A percentile compares a stretch with the other conserved stretches of the same genome.
These are phyloP conservation scores for Tokudaia tokunoshimensis DNA, from an alignment of 2,797 vertebrate species.

Conservation along the genomic window DNA sequence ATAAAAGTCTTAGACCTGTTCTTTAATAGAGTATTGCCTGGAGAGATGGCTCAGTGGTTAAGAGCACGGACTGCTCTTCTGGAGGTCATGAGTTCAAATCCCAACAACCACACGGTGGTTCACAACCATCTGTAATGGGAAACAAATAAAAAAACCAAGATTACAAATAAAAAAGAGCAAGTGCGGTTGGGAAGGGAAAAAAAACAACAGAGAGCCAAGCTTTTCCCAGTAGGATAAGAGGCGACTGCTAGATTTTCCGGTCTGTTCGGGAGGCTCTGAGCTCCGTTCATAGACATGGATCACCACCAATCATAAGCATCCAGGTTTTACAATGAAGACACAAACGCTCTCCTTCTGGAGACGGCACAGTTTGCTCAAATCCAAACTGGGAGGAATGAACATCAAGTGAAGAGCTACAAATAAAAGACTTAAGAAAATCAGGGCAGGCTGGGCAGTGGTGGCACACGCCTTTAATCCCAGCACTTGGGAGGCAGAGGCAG, in stretches of 20 bases:
- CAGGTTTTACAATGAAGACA: slow-evolving; percentile 63
- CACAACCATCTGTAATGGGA: too few relatives aligned
- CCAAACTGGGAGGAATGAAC: slow-evolving; percentile 25
- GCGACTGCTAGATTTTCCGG: not conserved
- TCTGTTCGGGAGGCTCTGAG: slow-evolving; percentile 31
- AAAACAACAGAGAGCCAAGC: not conserved
- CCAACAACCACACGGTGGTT: too few relatives aligned
- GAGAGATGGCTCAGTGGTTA: too few relatives aligned
- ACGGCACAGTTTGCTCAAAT: slow-evolving; percentile 41
- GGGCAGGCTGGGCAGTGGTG: too few relatives aligned
- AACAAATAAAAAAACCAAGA: too few relatives aligned
- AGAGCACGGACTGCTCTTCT: too few relatives aligned
- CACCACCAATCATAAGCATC: slow-evolving; percentile 31
- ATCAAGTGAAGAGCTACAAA: slow-evolving; percentile 32
- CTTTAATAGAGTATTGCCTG: not conserved
- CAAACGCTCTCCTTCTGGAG: slow-evolving; percentile 51
- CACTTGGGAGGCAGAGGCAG: too few relatives aligned
- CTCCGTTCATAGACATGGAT: slow-evolving; percentile 28
- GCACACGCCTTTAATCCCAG: too few relatives aligned
- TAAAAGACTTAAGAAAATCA: slow-evolving; percentile 35
- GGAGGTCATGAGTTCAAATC: too few relatives aligned
- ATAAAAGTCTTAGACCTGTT: slow-evolving; percentile 16
- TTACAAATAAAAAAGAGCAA: too few relatives aligned
- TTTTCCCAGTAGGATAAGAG: slow-evolving; percentile 6
- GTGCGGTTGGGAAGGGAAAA: too few relatives aligned